phyloP scores from a whole-genome alignment of 2,113 vertebrate genomes.

The Strigops habroptila region DNA sequence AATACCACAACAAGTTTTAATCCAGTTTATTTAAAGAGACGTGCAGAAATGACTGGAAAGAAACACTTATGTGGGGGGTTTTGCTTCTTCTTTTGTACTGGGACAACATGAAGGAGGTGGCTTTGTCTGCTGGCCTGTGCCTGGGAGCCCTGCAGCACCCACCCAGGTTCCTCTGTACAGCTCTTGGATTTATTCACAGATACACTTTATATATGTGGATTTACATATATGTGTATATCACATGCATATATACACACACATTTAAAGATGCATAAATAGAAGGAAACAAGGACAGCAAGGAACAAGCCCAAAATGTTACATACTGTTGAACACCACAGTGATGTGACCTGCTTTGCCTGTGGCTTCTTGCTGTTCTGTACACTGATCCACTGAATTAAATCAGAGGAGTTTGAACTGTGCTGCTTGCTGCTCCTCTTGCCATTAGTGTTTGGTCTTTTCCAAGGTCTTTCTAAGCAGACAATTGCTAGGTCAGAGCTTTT shows the following conservation, averaged over 20 bases:
- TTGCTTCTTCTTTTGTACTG: not conserved
- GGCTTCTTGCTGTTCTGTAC: not conserved
- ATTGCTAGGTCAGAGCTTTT: not conserved
- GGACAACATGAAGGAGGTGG: not conserved
- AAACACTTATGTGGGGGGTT: not conserved
- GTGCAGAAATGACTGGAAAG: not conserved
- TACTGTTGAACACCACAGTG: not conserved
- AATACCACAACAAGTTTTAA: not conserved
- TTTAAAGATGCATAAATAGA: not conserved
- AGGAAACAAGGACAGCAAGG: not conserved
- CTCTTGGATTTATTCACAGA: not conserved
- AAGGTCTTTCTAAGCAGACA: not conserved
- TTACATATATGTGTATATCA: not conserved
- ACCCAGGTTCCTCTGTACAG: not conserved
- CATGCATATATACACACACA: not conserved
- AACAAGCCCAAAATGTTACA: not conserved
- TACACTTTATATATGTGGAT: not conserved
- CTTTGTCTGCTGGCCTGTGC: not conserved
- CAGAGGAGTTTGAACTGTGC: not conserved
- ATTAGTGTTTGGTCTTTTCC: not conserved
- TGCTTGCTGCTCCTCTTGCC: not conserved
- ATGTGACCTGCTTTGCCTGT: not conserved
- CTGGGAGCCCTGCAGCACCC: not conserved
- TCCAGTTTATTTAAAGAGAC: not conserved
- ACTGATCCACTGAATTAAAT: not conserved